Base-by-base conservation (phyloP, 1,140 invertebrate species). In the Caligus rogercresseyi region DNA sequence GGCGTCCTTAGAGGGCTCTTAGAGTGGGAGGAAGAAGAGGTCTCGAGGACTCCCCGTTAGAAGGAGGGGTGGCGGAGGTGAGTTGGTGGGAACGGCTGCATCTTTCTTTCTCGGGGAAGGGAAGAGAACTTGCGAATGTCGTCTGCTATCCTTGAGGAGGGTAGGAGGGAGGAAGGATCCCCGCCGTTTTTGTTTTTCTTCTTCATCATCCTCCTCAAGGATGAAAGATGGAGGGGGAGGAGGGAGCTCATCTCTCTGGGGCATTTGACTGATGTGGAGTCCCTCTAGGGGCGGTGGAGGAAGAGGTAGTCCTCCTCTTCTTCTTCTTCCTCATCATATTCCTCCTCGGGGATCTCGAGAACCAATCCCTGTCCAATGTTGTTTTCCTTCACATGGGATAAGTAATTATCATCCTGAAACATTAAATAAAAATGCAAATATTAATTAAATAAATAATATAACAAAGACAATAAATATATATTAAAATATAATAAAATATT, bases 371-470 rank as follows among this genome's bases (percentile, higher is more conserved):
- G 76, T 21, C 77, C 77, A 16, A 73, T 69, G 18, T 69, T 77
- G 67, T 76, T 75, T 31, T 73, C 73, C 65, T 76, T 78, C 56
- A 79, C 71, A 66, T 77, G 77, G 18, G 77, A 72, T 11, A 78
- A 69, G 69, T 78, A 78, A 20, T 72, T 71, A 60, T 69, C 68
- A 78, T 75, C 25, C 72, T 71, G 65, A 23, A 67, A 68, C 1
- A 66, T 61, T 16, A 66, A 68, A n/a, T n/a, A n/a, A n/a, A n/a
- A n/a, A n/a, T n/a, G n/a, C n/a, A n/a, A n/a, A n/a, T n/a, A n/a
- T n/a, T n/a, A n/a, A n/a, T n/a, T n/a, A n/a, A n/a, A n/a, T n/a
- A n/a, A n/a, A n/a, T n/a, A n/a, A n/a, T n/a, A n/a, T n/a, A n/a
- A n/a, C n/a, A n/a, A n/a, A n/a, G n/a, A n/a, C n/a, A n/a, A n/a